Evolutionary conservation across 2,797 vertebrate genomes (phyloP).

Genomic region (Aratinga solstitialis): DNA sequence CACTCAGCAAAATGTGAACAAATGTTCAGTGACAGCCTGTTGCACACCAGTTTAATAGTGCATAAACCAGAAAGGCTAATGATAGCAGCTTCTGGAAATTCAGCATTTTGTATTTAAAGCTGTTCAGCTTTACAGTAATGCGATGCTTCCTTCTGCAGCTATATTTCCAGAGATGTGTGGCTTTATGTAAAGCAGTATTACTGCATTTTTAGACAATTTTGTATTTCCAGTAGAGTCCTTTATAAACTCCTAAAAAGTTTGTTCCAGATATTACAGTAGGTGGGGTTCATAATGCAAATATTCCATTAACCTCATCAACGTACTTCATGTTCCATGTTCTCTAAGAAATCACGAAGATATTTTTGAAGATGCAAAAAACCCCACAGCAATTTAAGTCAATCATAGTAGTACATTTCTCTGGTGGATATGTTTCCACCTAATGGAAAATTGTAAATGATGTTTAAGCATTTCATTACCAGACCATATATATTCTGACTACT

Average conservation of each 20-base stretch:
- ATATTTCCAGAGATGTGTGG: neutral
- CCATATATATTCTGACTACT: neutral
- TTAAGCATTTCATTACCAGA: neutral
- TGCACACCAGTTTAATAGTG: conserved; percentile 36
- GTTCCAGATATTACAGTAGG: neutral
- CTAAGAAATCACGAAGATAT: neutral
- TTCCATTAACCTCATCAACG: neutral
- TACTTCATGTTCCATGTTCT: neutral
- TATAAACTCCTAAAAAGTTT: neutral
- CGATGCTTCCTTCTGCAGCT: neutral
- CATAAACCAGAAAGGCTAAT: conserved; percentile 31
- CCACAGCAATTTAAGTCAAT: neutral
- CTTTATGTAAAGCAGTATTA: neutral
- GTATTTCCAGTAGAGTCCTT: neutral
- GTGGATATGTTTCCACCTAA: neutral
- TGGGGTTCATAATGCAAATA: neutral
- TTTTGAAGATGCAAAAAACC: neutral
- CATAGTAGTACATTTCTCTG: neutral
- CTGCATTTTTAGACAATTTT: neutral
- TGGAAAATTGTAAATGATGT: neutral
- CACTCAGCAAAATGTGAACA: conserved; percentile 44
- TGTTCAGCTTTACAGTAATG: conserved; percentile 42
- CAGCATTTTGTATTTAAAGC: conserved; percentile 59
- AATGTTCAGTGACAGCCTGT: conserved; percentile 36
- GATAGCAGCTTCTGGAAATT: conserved; percentile 25